phyloP scores from a whole-genome alignment of 2,888 invertebrate species.

The Epirrhoe tristata region DNA sequence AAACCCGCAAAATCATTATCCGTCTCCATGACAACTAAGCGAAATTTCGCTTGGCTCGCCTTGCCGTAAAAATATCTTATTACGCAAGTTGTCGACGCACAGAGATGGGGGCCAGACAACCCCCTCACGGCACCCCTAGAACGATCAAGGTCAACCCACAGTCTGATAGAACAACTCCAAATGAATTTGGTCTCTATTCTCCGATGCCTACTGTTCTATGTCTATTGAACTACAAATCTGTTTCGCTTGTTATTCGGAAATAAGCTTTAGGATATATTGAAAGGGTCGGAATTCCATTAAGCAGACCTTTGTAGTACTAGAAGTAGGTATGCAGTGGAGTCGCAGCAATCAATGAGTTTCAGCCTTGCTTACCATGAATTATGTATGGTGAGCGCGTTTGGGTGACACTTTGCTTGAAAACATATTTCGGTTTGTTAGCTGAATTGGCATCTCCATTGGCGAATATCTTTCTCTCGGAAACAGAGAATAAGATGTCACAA shows the following conservation, averaged over 20 bases:
- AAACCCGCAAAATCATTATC: slow-evolving; percentile 49
- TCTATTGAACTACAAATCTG: slow-evolving; percentile 32
- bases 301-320: slow-evolving; percentile 49
- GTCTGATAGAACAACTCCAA: slow-evolving; percentile 47
- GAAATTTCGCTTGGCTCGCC: slow-evolving; percentile 52
- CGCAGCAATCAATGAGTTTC: slow-evolving; percentile 74
- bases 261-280: slow-evolving; percentile 34
- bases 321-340: slow-evolving; percentile 55
- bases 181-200: slow-evolving; percentile 49
- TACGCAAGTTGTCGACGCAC: slow-evolving; percentile 75
- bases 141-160: slow-evolving; percentile 73
- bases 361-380: slow-evolving; percentile 67
- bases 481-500: slow-evolving; percentile 3
- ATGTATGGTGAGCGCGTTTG: slow-evolving; percentile 62
- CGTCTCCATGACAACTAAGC: slow-evolving; percentile 55
- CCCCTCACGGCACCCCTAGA: slow-evolving; percentile 61
- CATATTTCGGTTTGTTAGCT: slow-evolving; percentile 48
- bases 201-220: slow-evolving; percentile 44
- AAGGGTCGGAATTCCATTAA: slow-evolving; percentile 52
- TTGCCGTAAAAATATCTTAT: slow-evolving; percentile 73
- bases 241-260: slow-evolving; percentile 42
- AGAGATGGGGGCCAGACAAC: slow-evolving; percentile 64
- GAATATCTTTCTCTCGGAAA: slow-evolving; percentile 10
- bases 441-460: slow-evolving; percentile 37
- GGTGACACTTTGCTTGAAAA: slow-evolving; percentile 61